A percentile compares a stretch with the other conserved stretches of the same genome.
Conservation (phyloP, 2,888 invertebrate genomes). For the Rhingia campestris region DNA sequence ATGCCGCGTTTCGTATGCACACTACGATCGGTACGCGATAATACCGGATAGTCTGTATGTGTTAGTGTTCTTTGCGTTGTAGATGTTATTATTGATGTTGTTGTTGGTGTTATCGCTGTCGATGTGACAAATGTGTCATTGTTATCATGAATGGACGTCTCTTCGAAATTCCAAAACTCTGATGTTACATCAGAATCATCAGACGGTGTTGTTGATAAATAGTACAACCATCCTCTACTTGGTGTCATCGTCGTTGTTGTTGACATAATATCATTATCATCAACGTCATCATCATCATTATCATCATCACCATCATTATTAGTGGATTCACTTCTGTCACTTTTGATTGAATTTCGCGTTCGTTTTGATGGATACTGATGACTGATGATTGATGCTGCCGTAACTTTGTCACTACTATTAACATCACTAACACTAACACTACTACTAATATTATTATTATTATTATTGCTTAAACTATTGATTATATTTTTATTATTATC, state of each 20-base stretch:
- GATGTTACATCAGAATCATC: conserved; percentile 53
- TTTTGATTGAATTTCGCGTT: conserved; percentile 67
- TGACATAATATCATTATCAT: conserved; percentile 35
- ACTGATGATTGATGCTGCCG: conserved; percentile 78
- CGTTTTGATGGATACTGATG: conserved; percentile 64
- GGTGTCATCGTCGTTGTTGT: conserved; percentile 23
- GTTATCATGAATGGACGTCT: conserved; percentile 40
- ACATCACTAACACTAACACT: conserved; percentile 65
- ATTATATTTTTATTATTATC: conserved; percentile 36
- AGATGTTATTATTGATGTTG: conserved; percentile 9
- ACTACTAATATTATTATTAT: conserved; percentile 40
- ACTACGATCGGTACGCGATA: conserved; percentile 82
- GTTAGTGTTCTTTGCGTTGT: conserved; percentile 68
- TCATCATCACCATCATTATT: conserved; percentile 38
- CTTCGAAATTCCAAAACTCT: conserved; percentile 45
- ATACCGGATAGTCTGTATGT: conserved; percentile 65
- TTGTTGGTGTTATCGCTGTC: conserved; percentile 65
- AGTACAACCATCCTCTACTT: conserved; percentile 23
- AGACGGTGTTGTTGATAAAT: conserved; percentile 54
- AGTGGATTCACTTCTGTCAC: conserved; percentile 62
- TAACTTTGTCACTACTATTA: conserved; percentile 75
- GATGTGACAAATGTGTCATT: conserved; percentile 62
- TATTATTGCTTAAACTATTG: conserved; percentile 51
- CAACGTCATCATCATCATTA: conserved; percentile 42
- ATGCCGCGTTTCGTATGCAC: conserved; percentile 75